These are phyloP conservation scores for Gadopsis bispinosus DNA, from an alignment of 2,797 vertebrate species.

Conservation along the genomic window DNA sequence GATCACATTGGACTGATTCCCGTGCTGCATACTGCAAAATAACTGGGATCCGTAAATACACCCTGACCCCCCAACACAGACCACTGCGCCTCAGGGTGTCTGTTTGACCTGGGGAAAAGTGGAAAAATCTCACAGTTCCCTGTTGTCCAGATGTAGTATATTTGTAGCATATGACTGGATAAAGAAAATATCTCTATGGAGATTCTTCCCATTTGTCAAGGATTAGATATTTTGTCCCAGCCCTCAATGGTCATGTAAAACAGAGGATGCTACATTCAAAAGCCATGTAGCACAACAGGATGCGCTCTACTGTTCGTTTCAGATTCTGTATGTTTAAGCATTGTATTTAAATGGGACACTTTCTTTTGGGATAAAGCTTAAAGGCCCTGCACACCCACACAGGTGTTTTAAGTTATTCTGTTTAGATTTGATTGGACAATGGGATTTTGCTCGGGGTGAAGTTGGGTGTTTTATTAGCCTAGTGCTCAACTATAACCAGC, in stretches of 20 bases:
- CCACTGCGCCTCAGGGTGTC: constrained; percentile 14
- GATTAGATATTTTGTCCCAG: not conserved
- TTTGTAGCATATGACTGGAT: not conserved
- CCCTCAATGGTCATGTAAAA: not conserved
- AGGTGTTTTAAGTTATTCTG: not conserved
- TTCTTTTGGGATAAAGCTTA: not conserved
- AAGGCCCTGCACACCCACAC: not conserved
- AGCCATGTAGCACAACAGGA: not conserved
- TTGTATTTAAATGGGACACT: not conserved
- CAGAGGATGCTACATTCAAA: not conserved
- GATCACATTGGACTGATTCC: constrained; percentile 46
- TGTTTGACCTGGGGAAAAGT: constrained; percentile 20
- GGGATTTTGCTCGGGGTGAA: not conserved
- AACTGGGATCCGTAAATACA: constrained; percentile 41
- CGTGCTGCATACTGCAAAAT: constrained; percentile 44
- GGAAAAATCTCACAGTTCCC: not conserved
- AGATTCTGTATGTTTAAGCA: not conserved
- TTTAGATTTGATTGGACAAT: not conserved
- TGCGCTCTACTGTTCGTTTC: not conserved
- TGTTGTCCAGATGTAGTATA: not conserved
- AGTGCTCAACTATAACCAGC: not conserved
- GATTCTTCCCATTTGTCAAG: not conserved
- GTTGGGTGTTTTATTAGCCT: not conserved
- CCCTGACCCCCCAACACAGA: constrained; percentile 26
- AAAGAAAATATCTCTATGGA: not conserved